These are phyloP conservation scores for Drosophila sproati DNA, from an alignment of 1,140 invertebrate species.

Conservation along the genomic window DNA sequence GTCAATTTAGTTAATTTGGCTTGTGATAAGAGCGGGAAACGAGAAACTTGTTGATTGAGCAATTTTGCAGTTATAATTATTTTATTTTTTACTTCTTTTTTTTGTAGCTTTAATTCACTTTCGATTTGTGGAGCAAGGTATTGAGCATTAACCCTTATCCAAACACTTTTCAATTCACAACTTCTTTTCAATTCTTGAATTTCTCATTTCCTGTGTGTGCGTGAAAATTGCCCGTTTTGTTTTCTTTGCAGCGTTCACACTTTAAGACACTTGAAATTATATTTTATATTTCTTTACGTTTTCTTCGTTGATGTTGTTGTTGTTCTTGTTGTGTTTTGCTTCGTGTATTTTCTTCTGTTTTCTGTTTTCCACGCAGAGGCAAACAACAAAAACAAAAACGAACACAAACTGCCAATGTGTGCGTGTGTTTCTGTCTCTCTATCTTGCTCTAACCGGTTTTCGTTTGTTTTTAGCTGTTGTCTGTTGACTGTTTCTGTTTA, in stretches of 20 bases:
- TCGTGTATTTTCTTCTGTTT: constrained; percentile 47
- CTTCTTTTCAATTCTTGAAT: constrained; percentile 21
- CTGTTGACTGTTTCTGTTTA: constrained; percentile 27
- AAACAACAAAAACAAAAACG: constrained; percentile 45
- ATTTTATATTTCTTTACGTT: constrained; percentile 21
- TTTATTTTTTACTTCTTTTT: not conserved
- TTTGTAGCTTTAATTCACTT: constrained; percentile 57
- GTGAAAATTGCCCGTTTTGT: constrained; percentile 32
- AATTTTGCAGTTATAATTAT: constrained; percentile 49
- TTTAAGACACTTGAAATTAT: constrained; percentile 40
- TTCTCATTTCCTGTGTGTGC: constrained; percentile 6
- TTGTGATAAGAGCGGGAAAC: constrained; percentile 25
- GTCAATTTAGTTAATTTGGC: constrained; percentile 23
- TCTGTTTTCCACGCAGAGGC: constrained; percentile 47
- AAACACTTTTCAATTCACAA: constrained; percentile 44
- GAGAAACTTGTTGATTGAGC: constrained; percentile 32
- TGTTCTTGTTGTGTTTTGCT: constrained; percentile 34
- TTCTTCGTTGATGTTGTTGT: not conserved
- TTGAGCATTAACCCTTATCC: constrained; percentile 35
- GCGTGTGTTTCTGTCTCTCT: constrained; percentile 34
- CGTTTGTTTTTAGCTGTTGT: constrained; percentile 57
- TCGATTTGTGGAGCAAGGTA: constrained; percentile 56
- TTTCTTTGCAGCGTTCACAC: constrained; percentile 43
- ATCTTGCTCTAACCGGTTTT: constrained; percentile 70
- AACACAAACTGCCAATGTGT: constrained; percentile 22